Percentiles rank a stretch among this genome's conserved stretches.
phyloP scores from a whole-genome alignment of 23 tunicate species.

The Diplosoma virens region DNA sequence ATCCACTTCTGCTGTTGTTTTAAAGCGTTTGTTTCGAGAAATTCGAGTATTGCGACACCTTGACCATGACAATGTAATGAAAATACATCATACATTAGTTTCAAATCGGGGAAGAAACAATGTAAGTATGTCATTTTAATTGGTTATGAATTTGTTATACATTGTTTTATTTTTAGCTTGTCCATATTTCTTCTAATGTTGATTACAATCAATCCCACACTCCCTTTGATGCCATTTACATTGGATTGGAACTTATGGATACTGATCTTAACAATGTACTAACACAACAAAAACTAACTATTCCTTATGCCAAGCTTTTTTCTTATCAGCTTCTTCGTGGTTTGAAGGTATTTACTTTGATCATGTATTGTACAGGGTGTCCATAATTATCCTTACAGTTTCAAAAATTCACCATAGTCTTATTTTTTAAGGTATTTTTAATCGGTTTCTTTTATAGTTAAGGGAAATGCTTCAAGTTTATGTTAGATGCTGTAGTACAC shows the following conservation, averaged over 20 bases:
- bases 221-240: conserved; percentile 56
- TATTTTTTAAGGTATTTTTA: too few species aligned
- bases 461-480: too few species aligned
- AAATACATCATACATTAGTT: conserved; percentile 62
- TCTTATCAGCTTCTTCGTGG: conserved; percentile 82
- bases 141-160: neutral
- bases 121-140: neutral
- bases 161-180: neutral
- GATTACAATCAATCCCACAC: neutral
- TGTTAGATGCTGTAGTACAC: too few species aligned
- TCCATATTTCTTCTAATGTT: neutral
- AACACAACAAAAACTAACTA: conserved; percentile 13
- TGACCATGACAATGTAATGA: conserved; percentile 70
- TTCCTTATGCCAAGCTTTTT: conserved; percentile 60
- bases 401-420: too few species aligned
- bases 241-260: conserved; percentile 87
- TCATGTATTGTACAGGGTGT: too few species aligned
- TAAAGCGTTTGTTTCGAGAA: conserved; percentile 70
- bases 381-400: too few species aligned
- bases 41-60: conserved; percentile 65
- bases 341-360: too few species aligned
- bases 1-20: conserved; percentile 21
- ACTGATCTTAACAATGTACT: conserved; percentile 61
- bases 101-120: conserved; percentile 30
- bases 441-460: too few species aligned